Conservation (phyloP, 1,140 invertebrate genomes). For the Bombus turneri region DNA sequence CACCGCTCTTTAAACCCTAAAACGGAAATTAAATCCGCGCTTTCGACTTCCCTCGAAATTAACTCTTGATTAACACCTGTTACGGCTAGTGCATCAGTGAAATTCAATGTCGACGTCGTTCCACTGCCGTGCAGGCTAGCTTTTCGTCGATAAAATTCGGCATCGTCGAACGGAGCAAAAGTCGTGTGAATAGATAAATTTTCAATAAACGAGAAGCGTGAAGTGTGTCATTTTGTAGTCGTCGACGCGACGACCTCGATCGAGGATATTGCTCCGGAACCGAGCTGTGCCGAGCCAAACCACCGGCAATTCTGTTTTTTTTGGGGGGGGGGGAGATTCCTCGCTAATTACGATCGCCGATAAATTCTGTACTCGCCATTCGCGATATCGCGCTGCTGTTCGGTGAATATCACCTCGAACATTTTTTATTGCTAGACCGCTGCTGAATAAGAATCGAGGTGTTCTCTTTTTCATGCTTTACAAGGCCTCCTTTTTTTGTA, state of each 20-base stretch:
- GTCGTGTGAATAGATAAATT: neutral
- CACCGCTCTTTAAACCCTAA: neutral
- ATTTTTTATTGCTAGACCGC: neutral
- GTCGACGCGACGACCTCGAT: neutral
- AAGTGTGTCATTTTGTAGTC: conserved; percentile 29
- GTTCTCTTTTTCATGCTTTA: neutral
- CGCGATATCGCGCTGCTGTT: neutral
- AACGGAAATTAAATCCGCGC: conserved; percentile 24
- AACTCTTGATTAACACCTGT: conserved; percentile 40
- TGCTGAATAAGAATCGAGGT: neutral
- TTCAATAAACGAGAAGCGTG: neutral
- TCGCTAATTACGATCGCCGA: conserved; percentile 18
- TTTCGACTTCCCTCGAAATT: neutral
- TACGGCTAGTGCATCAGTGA: neutral
- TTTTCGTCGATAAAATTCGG: neutral
- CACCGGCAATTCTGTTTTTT: neutral
- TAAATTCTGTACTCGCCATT: neutral
- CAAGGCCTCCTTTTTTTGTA: neutral
- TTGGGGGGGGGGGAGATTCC: neutral
- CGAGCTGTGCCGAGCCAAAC: neutral
- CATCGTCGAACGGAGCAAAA: neutral
- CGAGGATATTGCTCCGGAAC: neutral
- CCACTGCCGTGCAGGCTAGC: too few species aligned
- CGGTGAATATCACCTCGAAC: neutral
- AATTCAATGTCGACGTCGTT: neutral